These are phyloP conservation scores for Gobius niger DNA, from an alignment of 2,113 vertebrate genomes.

Conservation along the genomic window DNA sequence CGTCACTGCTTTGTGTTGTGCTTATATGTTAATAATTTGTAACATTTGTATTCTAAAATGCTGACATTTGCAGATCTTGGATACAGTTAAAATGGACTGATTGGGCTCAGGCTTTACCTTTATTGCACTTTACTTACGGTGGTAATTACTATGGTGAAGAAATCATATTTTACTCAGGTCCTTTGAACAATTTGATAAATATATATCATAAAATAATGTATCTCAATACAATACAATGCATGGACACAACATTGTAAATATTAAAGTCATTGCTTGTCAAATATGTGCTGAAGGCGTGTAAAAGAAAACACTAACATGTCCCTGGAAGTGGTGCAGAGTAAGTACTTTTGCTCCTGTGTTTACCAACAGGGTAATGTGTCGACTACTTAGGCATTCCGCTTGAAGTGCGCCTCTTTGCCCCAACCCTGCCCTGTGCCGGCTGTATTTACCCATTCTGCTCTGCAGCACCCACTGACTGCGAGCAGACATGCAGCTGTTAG, in stretches of 20 bases:
- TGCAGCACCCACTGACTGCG: neutral
- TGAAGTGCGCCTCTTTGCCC: slow-evolving; percentile 4
- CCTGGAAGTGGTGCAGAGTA: neutral
- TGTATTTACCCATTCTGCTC: slow-evolving; percentile 25
- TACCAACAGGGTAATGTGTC: slow-evolving; percentile 8
- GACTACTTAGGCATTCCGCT: slow-evolving; percentile 32
- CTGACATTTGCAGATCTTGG: too few species aligned
- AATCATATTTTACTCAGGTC: too few species aligned
- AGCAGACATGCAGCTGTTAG: slow-evolving; percentile 42
- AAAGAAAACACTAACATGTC: neutral
- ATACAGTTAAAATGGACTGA: too few species aligned
- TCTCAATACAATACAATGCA: too few species aligned
- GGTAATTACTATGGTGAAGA: too few species aligned
- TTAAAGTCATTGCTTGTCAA: neutral
- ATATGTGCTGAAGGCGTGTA: neutral
- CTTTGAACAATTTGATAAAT: too few species aligned
- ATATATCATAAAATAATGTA: too few species aligned
- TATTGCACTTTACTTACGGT: too few species aligned
- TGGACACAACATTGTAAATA: neutral
- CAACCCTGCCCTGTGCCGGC: slow-evolving; percentile 28
- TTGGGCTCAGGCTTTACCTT: too few species aligned
- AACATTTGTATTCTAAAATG: too few species aligned
- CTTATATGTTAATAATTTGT: neutral
- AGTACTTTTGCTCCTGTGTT: slow-evolving; percentile 2
- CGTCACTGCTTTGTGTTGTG: slow-evolving; percentile 59